Base-by-base conservation (phyloP, 2,888 invertebrate species). In the Lacanobia oleracea region DNA sequence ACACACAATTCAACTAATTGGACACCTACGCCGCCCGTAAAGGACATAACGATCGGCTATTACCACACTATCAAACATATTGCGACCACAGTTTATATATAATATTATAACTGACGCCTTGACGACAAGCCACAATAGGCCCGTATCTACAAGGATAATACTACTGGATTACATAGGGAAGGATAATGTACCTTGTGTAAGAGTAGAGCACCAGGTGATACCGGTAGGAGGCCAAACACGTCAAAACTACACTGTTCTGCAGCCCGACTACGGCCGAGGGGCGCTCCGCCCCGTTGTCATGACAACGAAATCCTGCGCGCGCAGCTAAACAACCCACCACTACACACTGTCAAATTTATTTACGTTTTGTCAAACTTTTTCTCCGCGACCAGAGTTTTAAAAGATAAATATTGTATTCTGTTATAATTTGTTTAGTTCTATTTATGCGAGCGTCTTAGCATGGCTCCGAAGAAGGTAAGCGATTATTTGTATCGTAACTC, bases 401-500 rank as follows among this genome's bases (percentile, higher is more conserved):
- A 75, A 16, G 50, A 66, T 65, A 75, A 56, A 78, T 86, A 65
- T 86, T 77, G 59, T 73, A 51, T 72, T 76, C n/a, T 63, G 50
- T 69, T 71, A 63, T 74, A 74, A 65, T 72, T 81, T 67, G 68
- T 77, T 72, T 70, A 74, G 63, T 75, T 79, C 76, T 72, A 79
- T 77, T 79, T 54, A 65, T 67, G 53, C 59, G 59, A 72, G 62
- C 61, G 56, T 60, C 53, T 45, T 72, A 72, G 14, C 84, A 95
- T 95, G 95, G 92, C 94, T 40, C 94, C 95, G 8, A 95, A 95
- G 84, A 95, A 94, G 95, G 95, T 95, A 92, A 87, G 94, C 81
- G 67, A 18, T 37, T 4, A 23, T 12, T 64, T 40, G 9, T 27
- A 50, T n/a, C 2, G 4, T 51, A 51, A 48, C 14, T 10, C 21